These are phyloP conservation scores for Agriotes lineatus DNA, from an alignment of 2,888 invertebrate species.

Conservation along the genomic window DNA sequence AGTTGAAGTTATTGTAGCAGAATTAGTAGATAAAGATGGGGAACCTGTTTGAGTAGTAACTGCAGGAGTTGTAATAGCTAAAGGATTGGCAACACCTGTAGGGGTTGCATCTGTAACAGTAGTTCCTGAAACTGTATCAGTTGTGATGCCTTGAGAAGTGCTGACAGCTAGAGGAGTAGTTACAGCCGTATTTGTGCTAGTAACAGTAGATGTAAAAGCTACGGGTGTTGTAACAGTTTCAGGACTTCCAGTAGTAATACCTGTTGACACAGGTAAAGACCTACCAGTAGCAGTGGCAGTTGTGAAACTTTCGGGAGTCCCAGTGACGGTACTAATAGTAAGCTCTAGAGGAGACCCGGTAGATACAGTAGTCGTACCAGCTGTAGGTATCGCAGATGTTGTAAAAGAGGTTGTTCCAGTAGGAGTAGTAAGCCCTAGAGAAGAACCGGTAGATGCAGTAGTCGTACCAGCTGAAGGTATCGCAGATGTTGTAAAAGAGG, in stretches of 20 bases:
- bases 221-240: not conserved
- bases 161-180: not conserved
- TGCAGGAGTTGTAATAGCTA: not conserved
- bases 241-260: not conserved
- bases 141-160: no score
- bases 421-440: no score
- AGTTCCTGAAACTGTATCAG: no score
- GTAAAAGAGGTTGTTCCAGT: no score
- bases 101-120: not conserved
- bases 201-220: not conserved
- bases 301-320: not conserved
- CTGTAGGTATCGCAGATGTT: no score
- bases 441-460: not conserved
- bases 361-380: not conserved
- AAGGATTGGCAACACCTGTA: not conserved
- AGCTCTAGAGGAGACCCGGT: no score
- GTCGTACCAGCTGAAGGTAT: not conserved
- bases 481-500: no score
- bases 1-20: constrained; percentile 3
- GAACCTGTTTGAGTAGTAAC: not conserved
- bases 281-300: not conserved
- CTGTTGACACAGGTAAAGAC: not conserved
- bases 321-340: not conserved
- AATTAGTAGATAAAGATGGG: not conserved
- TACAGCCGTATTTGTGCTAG: not conserved